Percentiles rank a stretch among this genome's conserved stretches.
Conservation (phyloP, 2,113 vertebrate species). For the Monopterus albus region DNA sequence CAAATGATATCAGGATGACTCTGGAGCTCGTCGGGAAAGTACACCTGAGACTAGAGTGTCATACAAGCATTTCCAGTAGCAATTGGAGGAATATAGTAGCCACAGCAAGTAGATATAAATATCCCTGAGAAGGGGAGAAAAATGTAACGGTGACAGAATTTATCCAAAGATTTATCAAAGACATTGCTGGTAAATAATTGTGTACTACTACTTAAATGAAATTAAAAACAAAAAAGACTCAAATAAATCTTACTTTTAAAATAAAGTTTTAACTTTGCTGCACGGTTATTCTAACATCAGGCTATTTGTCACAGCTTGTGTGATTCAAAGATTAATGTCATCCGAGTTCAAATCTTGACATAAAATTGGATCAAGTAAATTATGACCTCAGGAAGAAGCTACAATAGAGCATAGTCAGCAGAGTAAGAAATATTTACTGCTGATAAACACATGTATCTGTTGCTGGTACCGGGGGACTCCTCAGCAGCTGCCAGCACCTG, state of each 20-base stretch:
- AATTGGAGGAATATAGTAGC: no score
- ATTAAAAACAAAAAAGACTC: background rate
- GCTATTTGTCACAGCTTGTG: constrained; percentile 10
- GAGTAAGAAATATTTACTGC: constrained; percentile 14
- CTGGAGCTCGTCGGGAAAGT: background rate
- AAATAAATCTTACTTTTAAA: constrained; percentile 26
- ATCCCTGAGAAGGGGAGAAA: background rate
- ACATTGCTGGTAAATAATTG: no score
- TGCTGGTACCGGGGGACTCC: constrained; percentile 46
- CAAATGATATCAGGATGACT: background rate
- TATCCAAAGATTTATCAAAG: no score
- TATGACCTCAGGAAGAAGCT: background rate
- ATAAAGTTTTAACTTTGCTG: constrained; percentile 11
- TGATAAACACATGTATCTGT: constrained; percentile 42
- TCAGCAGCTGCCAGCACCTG: constrained; percentile 70
- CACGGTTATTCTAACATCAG: constrained; percentile 33
- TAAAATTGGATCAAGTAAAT: constrained; percentile 21
- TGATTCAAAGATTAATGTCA: constrained; percentile 34
- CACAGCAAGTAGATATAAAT: no score
- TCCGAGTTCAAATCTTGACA: constrained; percentile 32
- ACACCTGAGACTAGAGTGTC: no score
- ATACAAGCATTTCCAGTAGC: background rate
- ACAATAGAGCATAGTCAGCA: constrained; percentile 7
- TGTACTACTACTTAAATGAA: background rate
- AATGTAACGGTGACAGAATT: background rate